Conservation (phyloP, 2,888 invertebrate species). For the Schizotus pectinicornis region DNA sequence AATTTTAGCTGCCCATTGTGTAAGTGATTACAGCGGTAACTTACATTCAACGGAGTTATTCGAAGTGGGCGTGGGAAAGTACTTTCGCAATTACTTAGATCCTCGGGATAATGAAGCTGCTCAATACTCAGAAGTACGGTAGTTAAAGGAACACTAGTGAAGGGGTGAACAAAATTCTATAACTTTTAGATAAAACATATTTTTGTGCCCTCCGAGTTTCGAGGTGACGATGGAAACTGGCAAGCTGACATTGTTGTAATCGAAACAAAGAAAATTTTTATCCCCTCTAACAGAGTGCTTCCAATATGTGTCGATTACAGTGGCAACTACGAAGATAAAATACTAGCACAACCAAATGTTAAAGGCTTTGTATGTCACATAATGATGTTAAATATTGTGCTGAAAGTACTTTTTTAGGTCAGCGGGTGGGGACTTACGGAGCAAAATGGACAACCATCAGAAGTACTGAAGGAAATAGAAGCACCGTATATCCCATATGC, state of each 20-base stretch:
- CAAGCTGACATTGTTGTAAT: slow-evolving; percentile 15
- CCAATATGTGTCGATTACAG: slow-evolving; percentile 15
- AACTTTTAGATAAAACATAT: slow-evolving; percentile 10
- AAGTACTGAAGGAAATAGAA: slow-evolving; percentile 34
- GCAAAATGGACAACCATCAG: slow-evolving; percentile 38
- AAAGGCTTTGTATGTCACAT: too few species aligned
- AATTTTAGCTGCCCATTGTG: slow-evolving; percentile 42
- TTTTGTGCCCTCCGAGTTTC: background rate
- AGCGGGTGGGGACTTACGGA: slow-evolving; percentile 50
- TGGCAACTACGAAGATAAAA: background rate
- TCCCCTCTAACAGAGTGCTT: slow-evolving; percentile 9
- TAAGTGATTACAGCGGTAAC: slow-evolving; percentile 24
- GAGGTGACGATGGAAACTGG: slow-evolving; percentile 4
- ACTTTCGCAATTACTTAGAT: slow-evolving; percentile 35
- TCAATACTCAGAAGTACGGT: background rate
- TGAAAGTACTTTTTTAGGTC: slow-evolving; percentile 18
- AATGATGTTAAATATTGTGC: background rate
- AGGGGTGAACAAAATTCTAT: background rate
- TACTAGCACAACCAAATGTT: background rate
- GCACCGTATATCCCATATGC: slow-evolving; percentile 20
- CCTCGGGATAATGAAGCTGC: slow-evolving; percentile 24
- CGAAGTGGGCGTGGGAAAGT: slow-evolving; percentile 41
- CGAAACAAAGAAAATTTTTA: slow-evolving; percentile 1
- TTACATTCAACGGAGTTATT: slow-evolving; percentile 20
- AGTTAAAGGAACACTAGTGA: background rate